Evolutionary conservation across 2,888 invertebrate species (phyloP), one percentile per base, ranked within the genome.

Genomic region (Dynastes maya): DNA sequence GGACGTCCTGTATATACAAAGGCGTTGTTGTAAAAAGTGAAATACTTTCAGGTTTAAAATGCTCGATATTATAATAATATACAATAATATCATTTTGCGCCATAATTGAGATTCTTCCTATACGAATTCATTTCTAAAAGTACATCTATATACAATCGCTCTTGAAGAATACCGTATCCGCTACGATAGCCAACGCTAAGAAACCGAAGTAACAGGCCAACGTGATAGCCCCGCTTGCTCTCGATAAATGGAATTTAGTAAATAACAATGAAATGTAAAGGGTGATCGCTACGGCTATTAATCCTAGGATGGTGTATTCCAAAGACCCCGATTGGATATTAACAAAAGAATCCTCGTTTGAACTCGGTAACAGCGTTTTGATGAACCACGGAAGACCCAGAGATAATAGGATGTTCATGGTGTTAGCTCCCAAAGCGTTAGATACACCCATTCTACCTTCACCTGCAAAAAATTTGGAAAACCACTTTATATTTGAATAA

Each of bases 401-500:
- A 1, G 96, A 96, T 72, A 96, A 91, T 1, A 97, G 89, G 77
- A 97, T 95, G 79, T 96, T 96, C 85, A 97, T 89, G 0, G 96
- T 95, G 85, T 97, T 97, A 0, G 96, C 95, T 0, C 97, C 97
- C 9, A 97, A 88, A 0, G 96, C 94, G 85, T 97, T 97, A 6
- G 96, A 96, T 29, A 97, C 95, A 0, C 96, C 96, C 90, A 97
- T 96, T 37, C 94, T 94, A 13, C 94, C 96, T 87, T 95, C 93
- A 81, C 96, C 96, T 96, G 85, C 11, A 45, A 45, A 45, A 45
- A 45, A 45, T 45, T 1, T 8, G 8, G 11, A 11, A 45, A 55
- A 55, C 16, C 3, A 0, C 13, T n/a, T 16, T n/a, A n/a, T 16
- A 16, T n/a, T 37, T 5, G 5, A 55, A 1, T 55, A 2, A 22